phyloP scores from a whole-genome alignment of 2,797 vertebrate species.

The Hippoglossus hippoglossus region DNA sequence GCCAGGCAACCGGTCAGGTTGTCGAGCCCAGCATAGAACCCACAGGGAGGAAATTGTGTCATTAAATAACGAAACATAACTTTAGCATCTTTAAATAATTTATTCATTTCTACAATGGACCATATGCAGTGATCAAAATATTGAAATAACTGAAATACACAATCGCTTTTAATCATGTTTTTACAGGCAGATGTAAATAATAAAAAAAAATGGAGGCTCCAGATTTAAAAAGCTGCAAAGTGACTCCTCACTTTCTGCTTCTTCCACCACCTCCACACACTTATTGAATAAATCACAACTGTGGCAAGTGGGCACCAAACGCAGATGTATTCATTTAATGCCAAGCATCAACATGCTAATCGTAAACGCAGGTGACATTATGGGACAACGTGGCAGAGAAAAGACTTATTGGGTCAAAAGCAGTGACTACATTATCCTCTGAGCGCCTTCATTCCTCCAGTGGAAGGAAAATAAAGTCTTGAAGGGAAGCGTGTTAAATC shows the following conservation, averaged over 20 bases:
- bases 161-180: constrained; percentile 30
- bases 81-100: constrained; percentile 73
- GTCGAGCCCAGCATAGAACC: no score
- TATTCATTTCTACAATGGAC: constrained; percentile 77
- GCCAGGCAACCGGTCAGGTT: neutral
- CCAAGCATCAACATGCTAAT: constrained; percentile 15
- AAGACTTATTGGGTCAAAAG: neutral
- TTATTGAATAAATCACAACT: constrained; percentile 2
- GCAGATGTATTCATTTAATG: constrained; percentile 11
- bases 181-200: constrained; percentile 42
- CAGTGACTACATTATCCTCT: neutral
- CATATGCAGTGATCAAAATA: constrained; percentile 60
- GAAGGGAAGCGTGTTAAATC: constrained; percentile 50
- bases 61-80: constrained; percentile 22
- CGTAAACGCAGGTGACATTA: neutral
- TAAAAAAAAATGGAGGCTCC: neutral
- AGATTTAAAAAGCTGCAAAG: neutral
- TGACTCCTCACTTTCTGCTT: constrained; percentile 8
- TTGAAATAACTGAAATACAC: constrained; percentile 73
- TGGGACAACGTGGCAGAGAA: neutral
- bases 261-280: constrained; percentile 14
- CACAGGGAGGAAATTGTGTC: neutral
- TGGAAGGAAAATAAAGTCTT: constrained; percentile 30
- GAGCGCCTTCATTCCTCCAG: neutral
- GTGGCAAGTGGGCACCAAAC: constrained; percentile 7